A percentile compares a stretch with the other conserved stretches of the same genome.
Conservation (phyloP, 2,888 invertebrate species). For the Apamea anceps region DNA sequence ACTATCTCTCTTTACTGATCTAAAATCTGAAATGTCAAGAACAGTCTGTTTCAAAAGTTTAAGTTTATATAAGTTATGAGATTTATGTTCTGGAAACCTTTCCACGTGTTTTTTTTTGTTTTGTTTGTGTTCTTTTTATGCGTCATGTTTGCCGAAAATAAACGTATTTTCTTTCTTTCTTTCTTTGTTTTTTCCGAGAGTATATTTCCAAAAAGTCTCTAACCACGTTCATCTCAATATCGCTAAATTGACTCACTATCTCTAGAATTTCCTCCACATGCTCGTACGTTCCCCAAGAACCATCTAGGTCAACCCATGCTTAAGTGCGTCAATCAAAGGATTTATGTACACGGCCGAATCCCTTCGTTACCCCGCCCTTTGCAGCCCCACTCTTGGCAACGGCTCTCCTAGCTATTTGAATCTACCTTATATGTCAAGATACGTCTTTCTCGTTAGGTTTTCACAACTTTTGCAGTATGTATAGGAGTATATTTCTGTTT, state of each 20-base stretch:
- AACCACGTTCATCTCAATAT: neutral
- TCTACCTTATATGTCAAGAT: neutral
- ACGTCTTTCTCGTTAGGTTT: neutral
- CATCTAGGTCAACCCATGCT: conserved; percentile 64
- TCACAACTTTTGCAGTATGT: neutral
- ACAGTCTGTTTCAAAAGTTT: neutral
- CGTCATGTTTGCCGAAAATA: no score
- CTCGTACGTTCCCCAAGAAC: conserved; percentile 30
- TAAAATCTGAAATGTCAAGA: neutral
- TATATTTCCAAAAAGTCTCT: neutral
- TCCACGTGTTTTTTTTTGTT: no score
- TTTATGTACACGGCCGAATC: conserved; percentile 54
- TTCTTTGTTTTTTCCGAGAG: neutral
- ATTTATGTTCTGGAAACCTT: neutral
- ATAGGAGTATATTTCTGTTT: neutral
- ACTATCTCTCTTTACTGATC: neutral
- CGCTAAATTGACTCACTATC: neutral
- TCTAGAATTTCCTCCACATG: neutral
- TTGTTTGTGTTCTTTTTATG: no score
- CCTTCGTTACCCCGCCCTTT: conserved; percentile 34
- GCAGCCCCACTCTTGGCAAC: conserved; percentile 23
- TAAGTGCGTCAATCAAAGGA: conserved; percentile 66
- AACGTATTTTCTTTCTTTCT: no score
- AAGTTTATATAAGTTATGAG: neutral
- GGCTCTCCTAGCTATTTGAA: neutral